Evolutionary conservation across 2,888 invertebrate species (phyloP), one percentile per base, ranked within the genome.

Genomic region (Eulithis testata): DNA sequence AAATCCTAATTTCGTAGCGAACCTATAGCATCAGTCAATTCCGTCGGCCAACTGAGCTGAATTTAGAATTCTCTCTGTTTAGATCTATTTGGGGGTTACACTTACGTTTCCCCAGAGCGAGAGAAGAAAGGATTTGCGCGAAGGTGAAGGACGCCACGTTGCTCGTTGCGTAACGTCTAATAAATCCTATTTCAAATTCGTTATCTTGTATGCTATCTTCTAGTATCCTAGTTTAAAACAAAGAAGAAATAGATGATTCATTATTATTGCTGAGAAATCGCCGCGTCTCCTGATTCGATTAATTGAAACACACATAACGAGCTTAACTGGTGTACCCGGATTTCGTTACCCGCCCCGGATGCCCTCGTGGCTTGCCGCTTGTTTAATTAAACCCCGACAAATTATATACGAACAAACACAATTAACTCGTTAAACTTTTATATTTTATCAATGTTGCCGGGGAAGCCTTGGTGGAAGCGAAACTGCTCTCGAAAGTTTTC

Each of bases 261-360:
- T 11, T 6, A 55, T 70, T 49, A 65, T 65, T 65, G 61, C 45
- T 51, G 68, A 72, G 71, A 75, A 83, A 78, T 80, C 74, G 70
- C 76, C 69, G 63, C 69, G 71, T 75, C 70, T 71, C 76, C 21
- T 78, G 73, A 74, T 79, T 80, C 70, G 73, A 79, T 76, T 82
- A 84, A 86, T 83, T 83, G 78, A 81, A 84, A 81, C 82, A 77
- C 74, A 78, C 75, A 73, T 77, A 76, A 74, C 73, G 70, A 79
- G 77, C 80, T 80, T 80, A 77, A 78, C 76, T 69, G 74, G 70
- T 75, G 66, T 75, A 78, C 78, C 79, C 77, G 78, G 77, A 72
- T 81, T 78, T 78, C 60, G 73, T 75, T 75, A 73, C 72, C 73
- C 75, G 64, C 67, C 68, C 69, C 71, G 76, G 68, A 71, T 76